Evolutionary conservation across 2,797 vertebrate species (phyloP), one percentile per base, ranked within the genome.

Genomic region (Xenopus petersii): DNA sequence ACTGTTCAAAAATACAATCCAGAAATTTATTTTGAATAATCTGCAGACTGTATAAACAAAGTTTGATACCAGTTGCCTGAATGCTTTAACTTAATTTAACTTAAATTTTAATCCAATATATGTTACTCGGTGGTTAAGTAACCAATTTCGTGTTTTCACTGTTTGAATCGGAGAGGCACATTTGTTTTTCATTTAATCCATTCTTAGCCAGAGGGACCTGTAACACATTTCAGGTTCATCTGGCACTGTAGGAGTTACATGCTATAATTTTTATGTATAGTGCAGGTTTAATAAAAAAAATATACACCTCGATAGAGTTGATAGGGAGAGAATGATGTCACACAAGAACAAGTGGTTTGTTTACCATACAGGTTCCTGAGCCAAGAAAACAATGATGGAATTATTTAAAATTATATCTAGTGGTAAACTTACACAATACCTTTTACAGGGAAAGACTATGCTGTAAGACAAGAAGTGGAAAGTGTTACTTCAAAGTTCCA

Each of bases 71-170:
- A 70, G n/a, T 60, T 55, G 64, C 63, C 61, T 30, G 21, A 67
- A 54, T 73, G 65, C 42, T 60, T 26, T 78, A 36, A 68, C 15
- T 67, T 67, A 47, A 55, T 67, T 71, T 78, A 36, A 68, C 15
- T 67, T 67, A 47, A 55, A 62, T 71, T 69, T 8, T 62, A 71
- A 72, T 64, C 49, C 36, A 63, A 46, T 56, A 63, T 64, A 60
- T 17, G 49, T 24, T 70, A 70, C 55, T 47, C 33, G n/a, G 17
- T 60, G 26, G 55, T 59, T 59, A 69, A 33, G 64, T 54, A 48
- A 62, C n/a, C 64, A 55, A 73, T 74, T 65, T 70, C 70, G 47
- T 30, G 56, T 70, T 78, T 70, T 56, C 15, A 67, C 42, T 67
- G 55, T 42, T 30, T 75, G 62, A 73, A 42, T 67, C 16, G 63